phyloP scores from a whole-genome alignment of 2,797 vertebrate species.

The Selene dorsalis region DNA sequence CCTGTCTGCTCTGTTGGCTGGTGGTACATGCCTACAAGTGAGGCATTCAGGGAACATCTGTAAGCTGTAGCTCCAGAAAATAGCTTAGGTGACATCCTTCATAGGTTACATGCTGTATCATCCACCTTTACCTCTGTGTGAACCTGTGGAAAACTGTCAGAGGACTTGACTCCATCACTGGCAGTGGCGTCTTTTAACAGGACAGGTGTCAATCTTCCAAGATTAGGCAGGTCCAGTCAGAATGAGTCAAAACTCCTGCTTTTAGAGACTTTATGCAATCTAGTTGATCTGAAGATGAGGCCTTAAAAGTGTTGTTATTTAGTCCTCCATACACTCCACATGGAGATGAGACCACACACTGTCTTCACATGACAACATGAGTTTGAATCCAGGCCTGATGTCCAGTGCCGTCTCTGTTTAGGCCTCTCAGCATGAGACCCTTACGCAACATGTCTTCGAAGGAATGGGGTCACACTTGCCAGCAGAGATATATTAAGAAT shows the following conservation, averaged over 20 bases:
- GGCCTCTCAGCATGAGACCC: not conserved
- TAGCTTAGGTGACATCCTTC: too few species aligned
- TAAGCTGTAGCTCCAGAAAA: too few species aligned
- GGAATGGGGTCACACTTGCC: slow-evolving; percentile 17
- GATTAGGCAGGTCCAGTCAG: too few species aligned
- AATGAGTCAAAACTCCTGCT: too few species aligned
- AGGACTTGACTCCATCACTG: too few species aligned
- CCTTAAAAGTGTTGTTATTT: not conserved
- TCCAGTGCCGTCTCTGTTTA: not conserved
- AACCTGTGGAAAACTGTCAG: too few species aligned
- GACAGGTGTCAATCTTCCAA: too few species aligned
- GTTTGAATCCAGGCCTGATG: not conserved
- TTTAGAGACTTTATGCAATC: not conserved
- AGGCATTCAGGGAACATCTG: too few species aligned
- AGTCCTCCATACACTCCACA: not conserved
- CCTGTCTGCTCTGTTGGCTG: not conserved
- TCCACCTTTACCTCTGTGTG: too few species aligned
- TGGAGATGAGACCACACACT: not conserved
- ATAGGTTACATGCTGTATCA: too few species aligned
- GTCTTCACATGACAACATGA: not conserved
- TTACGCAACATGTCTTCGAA: slow-evolving; percentile 9
- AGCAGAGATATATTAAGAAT: slow-evolving; percentile 21
- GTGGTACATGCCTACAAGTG: not conserved
- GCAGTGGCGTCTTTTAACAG: too few species aligned
- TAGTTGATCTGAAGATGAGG: not conserved